These are phyloP conservation scores for Grantiella picta DNA, from an alignment of 2,113 vertebrate species.

Conservation along the genomic window DNA sequence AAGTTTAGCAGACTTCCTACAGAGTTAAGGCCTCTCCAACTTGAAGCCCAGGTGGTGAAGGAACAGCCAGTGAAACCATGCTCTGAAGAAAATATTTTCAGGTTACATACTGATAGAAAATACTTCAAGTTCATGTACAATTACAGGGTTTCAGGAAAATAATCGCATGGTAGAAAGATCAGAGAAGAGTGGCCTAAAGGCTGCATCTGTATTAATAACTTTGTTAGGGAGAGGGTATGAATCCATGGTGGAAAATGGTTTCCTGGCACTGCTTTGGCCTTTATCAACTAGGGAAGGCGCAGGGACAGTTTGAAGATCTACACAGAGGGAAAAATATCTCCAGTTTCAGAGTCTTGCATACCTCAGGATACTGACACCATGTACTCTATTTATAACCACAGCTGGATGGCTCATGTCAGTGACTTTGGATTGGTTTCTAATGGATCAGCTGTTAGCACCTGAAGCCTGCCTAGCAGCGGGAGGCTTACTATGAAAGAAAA, in stretches of 20 bases:
- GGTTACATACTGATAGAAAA: not conserved
- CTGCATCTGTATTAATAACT: not conserved
- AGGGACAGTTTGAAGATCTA: not conserved
- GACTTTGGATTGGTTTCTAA: not conserved
- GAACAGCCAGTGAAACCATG: not conserved
- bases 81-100: not conserved
- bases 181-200: not conserved
- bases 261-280: not conserved
- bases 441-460: not conserved
- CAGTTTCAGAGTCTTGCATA: not conserved
- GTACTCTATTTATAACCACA: not conserved
- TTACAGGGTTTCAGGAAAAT: not conserved
- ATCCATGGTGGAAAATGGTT: not conserved
- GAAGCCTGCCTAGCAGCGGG: not conserved
- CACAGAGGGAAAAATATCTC: not conserved
- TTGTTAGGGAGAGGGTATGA: not conserved
- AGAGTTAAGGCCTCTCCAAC: not conserved
- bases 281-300: not conserved
- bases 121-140: not conserved
- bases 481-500: not conserved
- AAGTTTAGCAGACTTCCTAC: not conserved
- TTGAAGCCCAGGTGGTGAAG: not conserved
- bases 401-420: not conserved
- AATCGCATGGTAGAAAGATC: not conserved
- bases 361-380: not conserved